Conservation (phyloP, 2,113 vertebrate genomes). For the Progne subis region DNA sequence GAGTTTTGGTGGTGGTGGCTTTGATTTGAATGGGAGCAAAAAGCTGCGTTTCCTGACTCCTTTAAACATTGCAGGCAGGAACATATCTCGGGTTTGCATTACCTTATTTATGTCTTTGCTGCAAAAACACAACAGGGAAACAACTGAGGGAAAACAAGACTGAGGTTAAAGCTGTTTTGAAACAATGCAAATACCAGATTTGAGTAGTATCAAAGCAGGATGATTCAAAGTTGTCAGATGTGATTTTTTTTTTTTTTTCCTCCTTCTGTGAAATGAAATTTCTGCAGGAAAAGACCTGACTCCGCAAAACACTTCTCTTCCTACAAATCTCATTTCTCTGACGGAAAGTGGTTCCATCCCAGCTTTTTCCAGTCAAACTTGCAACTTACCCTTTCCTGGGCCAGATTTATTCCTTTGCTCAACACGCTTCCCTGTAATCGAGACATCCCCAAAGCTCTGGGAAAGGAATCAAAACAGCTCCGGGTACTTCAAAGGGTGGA, state of each 20-base stretch:
- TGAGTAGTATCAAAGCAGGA: constrained; percentile 20
- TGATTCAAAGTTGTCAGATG: not conserved
- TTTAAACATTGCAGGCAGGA: not conserved
- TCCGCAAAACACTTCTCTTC: not conserved
- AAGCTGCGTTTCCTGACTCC: not conserved
- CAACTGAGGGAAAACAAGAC: not conserved
- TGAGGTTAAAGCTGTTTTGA: constrained; percentile 4
- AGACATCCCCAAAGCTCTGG: not conserved
- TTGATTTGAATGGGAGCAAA: not conserved
- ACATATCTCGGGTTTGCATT: not conserved
- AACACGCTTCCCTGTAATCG: not conserved
- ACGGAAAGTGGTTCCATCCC: not conserved
- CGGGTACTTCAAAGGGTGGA: constrained; percentile 14
- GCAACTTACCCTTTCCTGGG: not conserved
- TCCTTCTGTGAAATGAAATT: not conserved
- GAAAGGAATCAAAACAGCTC: constrained; percentile 51
- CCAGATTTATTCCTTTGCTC: constrained; percentile 26
- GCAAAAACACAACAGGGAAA: not conserved
- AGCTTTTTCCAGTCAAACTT: constrained; percentile 6
- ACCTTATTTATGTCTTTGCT: not conserved
- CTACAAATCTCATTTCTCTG: constrained; percentile 7
- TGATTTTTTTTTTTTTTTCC: not conserved
- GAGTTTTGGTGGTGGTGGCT: not conserved
- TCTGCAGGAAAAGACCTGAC: not conserved
- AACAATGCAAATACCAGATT: not conserved